phyloP scores from a whole-genome alignment of 1,140 invertebrate species.

The Caenorhabditis inopinata region DNA sequence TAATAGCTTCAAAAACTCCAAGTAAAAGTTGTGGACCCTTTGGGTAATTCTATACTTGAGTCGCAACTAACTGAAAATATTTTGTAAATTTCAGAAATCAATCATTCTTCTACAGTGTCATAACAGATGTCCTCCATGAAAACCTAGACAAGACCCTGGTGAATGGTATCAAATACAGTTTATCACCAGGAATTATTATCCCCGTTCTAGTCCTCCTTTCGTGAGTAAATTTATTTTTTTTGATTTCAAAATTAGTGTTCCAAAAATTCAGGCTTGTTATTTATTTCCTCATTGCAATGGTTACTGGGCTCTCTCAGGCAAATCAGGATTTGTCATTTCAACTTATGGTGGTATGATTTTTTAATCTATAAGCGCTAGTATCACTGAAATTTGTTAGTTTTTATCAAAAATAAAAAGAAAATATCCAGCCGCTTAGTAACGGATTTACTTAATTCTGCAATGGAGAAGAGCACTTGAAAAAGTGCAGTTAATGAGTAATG shows the following conservation, averaged over 20 bases:
- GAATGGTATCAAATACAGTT: slow-evolving; percentile 75
- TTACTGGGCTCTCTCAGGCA: slow-evolving; percentile 82
- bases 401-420: too few species aligned
- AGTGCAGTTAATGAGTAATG: too few species aligned
- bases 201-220: slow-evolving; percentile 83
- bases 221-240: slow-evolving; percentile 56
- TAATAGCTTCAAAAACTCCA: slow-evolving; percentile 85
- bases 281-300: slow-evolving; percentile 86
- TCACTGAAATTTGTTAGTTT: too few species aligned
- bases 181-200: slow-evolving; percentile 88
- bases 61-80: too few species aligned
- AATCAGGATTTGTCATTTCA: slow-evolving; percentile 83
- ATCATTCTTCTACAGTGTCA: slow-evolving; percentile 82
- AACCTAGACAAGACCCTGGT: slow-evolving; percentile 72
- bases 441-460: too few species aligned
- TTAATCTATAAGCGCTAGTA: slow-evolving; percentile 71
- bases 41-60: too few species aligned
- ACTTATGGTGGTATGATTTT: slow-evolving; percentile 64
- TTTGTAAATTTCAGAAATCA: slow-evolving; percentile 49
- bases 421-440: too few species aligned
- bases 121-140: slow-evolving; percentile 78
- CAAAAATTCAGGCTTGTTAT: slow-evolving; percentile 75
- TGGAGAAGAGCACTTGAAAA: slow-evolving; percentile 71
- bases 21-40: slow-evolving; percentile 94
- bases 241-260: neutral